phyloP scores from a whole-genome alignment of 1,140 invertebrate species.

The Bilobella aurantiaca region DNA sequence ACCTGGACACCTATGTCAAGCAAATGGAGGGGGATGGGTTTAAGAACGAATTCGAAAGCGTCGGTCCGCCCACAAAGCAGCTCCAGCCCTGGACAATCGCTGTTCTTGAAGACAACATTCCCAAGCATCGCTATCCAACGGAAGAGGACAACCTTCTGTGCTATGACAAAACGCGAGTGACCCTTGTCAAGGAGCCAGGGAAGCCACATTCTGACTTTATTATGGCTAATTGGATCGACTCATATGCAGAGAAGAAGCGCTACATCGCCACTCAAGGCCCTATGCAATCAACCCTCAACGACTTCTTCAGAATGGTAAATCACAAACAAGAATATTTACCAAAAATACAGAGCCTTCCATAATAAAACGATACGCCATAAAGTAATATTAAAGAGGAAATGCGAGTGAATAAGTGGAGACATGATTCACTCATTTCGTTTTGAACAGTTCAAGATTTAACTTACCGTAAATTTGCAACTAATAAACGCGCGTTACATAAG shows the following conservation, averaged over 20 bases:
- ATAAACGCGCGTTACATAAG: too few species aligned
- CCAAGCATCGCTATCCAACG: neutral
- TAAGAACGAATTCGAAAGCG: neutral
- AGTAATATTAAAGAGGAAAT: too few species aligned
- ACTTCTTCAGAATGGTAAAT: neutral
- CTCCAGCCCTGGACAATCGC: neutral
- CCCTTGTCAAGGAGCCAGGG: neutral
- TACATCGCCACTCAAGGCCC: conserved; percentile 6
- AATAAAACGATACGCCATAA: too few species aligned
- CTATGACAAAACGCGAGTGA: neutral
- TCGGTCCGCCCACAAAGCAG: neutral
- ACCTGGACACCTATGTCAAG: neutral
- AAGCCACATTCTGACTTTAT: conserved; percentile 1
- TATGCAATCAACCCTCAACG: neutral
- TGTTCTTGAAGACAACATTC: neutral
- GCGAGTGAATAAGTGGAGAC: too few species aligned
- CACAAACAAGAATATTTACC: neutral
- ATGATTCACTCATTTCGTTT: too few species aligned
- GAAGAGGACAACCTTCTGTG: neutral
- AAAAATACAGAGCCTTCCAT: neutral
- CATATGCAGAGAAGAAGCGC: neutral
- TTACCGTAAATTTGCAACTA: too few species aligned
- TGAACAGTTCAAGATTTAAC: too few species aligned
- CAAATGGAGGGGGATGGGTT: conserved; percentile 6
- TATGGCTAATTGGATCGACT: neutral